phyloP scores from a whole-genome alignment of 2,888 invertebrate species.

The Tortrix viridana region DNA sequence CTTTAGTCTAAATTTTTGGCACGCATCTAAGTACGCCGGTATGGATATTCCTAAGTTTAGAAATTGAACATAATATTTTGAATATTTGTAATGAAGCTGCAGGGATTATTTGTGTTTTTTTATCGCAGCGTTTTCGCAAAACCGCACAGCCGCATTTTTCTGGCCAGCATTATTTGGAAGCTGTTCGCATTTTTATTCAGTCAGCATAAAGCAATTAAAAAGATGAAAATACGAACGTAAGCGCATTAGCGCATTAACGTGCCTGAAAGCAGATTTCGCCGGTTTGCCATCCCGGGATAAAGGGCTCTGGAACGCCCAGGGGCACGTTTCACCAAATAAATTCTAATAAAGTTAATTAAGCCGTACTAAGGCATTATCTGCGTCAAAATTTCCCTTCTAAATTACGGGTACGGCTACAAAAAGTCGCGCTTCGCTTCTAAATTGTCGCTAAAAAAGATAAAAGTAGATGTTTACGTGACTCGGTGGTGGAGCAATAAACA shows the following conservation, averaged over 20 bases:
- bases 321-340: conserved; percentile 74
- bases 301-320: conserved; percentile 46
- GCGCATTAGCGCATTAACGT: conserved; percentile 46
- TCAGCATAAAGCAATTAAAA: conserved; percentile 36
- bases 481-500: conserved; percentile 45
- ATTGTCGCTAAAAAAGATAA: conserved; percentile 60
- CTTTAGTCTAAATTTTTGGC: too few relatives aligned
- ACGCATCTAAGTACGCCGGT: too few relatives aligned
- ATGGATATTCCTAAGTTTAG: too few relatives aligned
- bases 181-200: conserved; percentile 13
- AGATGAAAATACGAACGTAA: conserved; percentile 38
- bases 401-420: conserved; percentile 61
- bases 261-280: conserved; percentile 50
- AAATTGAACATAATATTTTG: too few relatives aligned
- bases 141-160: background rate
- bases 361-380: conserved; percentile 73
- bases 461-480: conserved; percentile 66
- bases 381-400: conserved; percentile 67
- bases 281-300: conserved; percentile 51
- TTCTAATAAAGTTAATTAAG: conserved; percentile 82
- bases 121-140: background rate
- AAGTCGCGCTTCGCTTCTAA: conserved; percentile 55
- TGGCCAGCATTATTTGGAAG: background rate
- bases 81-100: too few relatives aligned
- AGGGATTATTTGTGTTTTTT: too few relatives aligned